phyloP scores from a whole-genome alignment of 1,140 invertebrate genomes.

The Heliconius himera region DNA sequence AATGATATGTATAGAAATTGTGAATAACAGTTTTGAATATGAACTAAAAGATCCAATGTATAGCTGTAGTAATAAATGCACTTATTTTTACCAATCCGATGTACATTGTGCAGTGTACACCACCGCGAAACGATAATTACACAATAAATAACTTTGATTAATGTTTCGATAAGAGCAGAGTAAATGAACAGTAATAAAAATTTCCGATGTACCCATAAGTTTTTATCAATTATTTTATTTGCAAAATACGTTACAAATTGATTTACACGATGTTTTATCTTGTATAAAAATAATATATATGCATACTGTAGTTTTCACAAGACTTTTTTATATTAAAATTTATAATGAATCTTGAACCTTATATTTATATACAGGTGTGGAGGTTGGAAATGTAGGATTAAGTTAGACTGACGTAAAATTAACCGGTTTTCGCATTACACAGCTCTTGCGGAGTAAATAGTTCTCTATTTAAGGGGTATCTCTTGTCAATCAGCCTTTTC shows the following conservation, averaged over 20 bases:
- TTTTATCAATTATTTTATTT: constrained; percentile 34
- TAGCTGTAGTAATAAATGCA: constrained; percentile 38
- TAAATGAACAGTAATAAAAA: constrained; percentile 49
- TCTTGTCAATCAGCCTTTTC: too few relatives aligned
- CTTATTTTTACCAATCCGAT: constrained; percentile 43
- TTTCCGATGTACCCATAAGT: constrained; percentile 40
- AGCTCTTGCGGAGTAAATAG: too few relatives aligned
- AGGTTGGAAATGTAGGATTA: too few relatives aligned
- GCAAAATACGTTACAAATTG: constrained; percentile 5
- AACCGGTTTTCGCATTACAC: too few relatives aligned
- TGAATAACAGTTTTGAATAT: constrained; percentile 2
- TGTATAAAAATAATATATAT: background rate
- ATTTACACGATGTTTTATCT: constrained; percentile 1
- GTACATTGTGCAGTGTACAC: constrained; percentile 35
- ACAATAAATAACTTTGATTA: constrained; percentile 53
- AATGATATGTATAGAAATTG: too few relatives aligned
- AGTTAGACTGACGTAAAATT: too few relatives aligned
- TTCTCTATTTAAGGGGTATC: too few relatives aligned
- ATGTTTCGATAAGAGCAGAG: constrained; percentile 47
- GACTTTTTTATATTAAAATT: too few relatives aligned
- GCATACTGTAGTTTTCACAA: background rate
- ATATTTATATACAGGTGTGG: too few relatives aligned
- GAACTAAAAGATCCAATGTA: background rate
- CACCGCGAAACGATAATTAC: constrained; percentile 51
- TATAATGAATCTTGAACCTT: too few relatives aligned